These are phyloP conservation scores for Clinocottus analis DNA, from an alignment of 2,113 vertebrate species.

Conservation along the genomic window DNA sequence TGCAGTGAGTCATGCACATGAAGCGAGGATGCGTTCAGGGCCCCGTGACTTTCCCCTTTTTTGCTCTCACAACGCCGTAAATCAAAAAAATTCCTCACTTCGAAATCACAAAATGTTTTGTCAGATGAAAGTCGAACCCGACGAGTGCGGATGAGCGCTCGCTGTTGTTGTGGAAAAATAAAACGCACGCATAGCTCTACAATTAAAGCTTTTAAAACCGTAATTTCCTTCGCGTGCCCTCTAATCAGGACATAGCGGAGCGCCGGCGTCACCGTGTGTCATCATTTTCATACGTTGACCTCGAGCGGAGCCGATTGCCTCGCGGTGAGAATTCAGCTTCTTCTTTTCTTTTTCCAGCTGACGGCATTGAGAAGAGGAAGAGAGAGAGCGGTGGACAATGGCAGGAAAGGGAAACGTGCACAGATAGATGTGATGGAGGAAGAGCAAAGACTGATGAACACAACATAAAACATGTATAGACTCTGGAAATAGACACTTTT, in stretches of 20 bases:
- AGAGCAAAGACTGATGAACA: background rate
- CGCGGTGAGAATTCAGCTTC: constrained; percentile 28
- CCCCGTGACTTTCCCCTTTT: too few relatives aligned
- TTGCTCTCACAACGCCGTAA: constrained; percentile 13
- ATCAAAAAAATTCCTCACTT: constrained; percentile 11
- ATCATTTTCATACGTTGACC: too few relatives aligned
- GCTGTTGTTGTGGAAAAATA: background rate
- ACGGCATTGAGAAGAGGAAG: constrained; percentile 61
- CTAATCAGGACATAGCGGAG: constrained; percentile 17
- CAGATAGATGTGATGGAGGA: too few relatives aligned
- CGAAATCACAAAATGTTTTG: constrained; percentile 3
- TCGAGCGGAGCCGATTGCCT: constrained; percentile 37
- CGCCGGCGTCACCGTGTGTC: too few relatives aligned
- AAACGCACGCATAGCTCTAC: background rate
- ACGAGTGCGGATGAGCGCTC: background rate
- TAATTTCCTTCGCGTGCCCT: background rate
- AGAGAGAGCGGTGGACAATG: constrained; percentile 70
- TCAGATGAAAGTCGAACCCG: background rate
- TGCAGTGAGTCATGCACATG: too few relatives aligned
- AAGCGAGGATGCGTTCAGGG: too few relatives aligned
- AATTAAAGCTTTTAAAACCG: constrained; percentile 10
- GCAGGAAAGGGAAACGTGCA: constrained; percentile 78
- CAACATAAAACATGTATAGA: background rate
- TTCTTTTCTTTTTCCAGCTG: constrained; percentile 59
- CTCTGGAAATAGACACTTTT: background rate